These are phyloP conservation scores for Torymus tubicola DNA, from an alignment of 2,888 invertebrate genomes.

Conservation along the genomic window DNA sequence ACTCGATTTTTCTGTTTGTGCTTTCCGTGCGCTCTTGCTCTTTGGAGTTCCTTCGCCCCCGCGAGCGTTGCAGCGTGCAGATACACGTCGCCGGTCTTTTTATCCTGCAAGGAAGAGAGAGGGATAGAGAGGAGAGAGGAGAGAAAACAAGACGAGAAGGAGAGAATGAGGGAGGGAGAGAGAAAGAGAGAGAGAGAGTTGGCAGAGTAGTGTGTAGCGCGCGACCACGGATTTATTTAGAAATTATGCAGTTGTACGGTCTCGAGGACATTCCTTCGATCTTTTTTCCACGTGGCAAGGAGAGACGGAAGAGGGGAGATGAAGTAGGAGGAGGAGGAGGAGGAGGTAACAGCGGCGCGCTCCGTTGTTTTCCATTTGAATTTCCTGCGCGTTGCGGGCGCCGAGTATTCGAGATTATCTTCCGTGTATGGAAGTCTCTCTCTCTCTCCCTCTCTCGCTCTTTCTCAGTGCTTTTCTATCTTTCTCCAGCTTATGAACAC, in stretches of 20 bases:
- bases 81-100: constrained; percentile 51
- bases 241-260: constrained; percentile 54
- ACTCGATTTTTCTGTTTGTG: constrained; percentile 56
- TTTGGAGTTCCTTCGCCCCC: constrained; percentile 57
- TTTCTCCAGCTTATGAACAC: constrained; percentile 6
- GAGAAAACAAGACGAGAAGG: not conserved
- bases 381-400: constrained; percentile 53
- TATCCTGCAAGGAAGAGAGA: constrained; percentile 34
- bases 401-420: constrained; percentile 55
- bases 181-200: not conserved
- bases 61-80: constrained; percentile 27
- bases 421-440: constrained; percentile 50
- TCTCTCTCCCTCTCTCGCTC: not conserved
- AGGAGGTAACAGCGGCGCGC: constrained; percentile 11
- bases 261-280: constrained; percentile 57
- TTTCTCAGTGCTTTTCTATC: not conserved
- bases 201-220: constrained; percentile 5
- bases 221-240: constrained; percentile 56
- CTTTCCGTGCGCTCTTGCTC: constrained; percentile 41
- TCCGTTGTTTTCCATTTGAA: constrained; percentile 58
- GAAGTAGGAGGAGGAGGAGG: not conserved
- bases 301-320: not conserved
- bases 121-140: not conserved
- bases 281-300: constrained; percentile 41
- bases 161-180: not conserved